Percentiles rank a stretch among this genome's conserved stretches.
Conservation (phyloP, 2,888 invertebrate species). For the Drosophila atroscutellata region DNA sequence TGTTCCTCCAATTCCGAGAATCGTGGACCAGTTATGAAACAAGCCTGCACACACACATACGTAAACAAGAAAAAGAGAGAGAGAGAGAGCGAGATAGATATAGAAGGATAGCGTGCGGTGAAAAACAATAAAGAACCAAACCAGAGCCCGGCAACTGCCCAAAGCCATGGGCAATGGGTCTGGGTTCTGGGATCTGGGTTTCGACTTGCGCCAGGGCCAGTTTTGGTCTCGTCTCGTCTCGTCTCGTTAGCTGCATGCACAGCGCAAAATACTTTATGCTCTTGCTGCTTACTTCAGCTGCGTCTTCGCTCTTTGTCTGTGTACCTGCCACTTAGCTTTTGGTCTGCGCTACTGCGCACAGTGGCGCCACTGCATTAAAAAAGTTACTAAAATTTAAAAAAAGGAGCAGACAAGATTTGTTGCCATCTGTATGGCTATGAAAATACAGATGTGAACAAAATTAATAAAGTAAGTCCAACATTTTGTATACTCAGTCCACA, state of each 20-base stretch:
- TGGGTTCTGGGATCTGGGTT: slow-evolving; percentile 45
- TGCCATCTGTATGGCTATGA: not conserved
- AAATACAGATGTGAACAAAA: not conserved
- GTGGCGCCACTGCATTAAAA: not conserved
- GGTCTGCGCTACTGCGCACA: slow-evolving; percentile 2
- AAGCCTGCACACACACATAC: slow-evolving; percentile 65
- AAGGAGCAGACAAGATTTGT: not conserved
- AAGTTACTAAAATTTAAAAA: not conserved
- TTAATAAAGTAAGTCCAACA: not conserved
- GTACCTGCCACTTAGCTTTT: slow-evolving; percentile 71
- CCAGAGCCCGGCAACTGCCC: slow-evolving; percentile 48
- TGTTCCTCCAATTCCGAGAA: slow-evolving; percentile 82
- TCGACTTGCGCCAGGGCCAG: slow-evolving; percentile 23
- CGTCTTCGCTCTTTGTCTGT: slow-evolving; percentile 47
- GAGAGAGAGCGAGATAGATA: not conserved
- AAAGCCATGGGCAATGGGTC: slow-evolving; percentile 61
- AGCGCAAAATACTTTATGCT: slow-evolving; percentile 69
- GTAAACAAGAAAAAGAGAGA: slow-evolving; percentile 11
- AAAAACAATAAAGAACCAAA: slow-evolving; percentile 76
- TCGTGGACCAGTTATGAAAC: slow-evolving; percentile 84
- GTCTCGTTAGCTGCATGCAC: slow-evolving; percentile 69
- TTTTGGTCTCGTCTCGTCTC: slow-evolving; percentile 52
- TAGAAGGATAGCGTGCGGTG: slow-evolving; percentile 45
- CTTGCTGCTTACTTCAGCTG: slow-evolving; percentile 26
- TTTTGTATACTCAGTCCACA: not conserved